Conservation (phyloP, 2,888 invertebrate species). For the Enoplolaimus lenunculus region DNA sequence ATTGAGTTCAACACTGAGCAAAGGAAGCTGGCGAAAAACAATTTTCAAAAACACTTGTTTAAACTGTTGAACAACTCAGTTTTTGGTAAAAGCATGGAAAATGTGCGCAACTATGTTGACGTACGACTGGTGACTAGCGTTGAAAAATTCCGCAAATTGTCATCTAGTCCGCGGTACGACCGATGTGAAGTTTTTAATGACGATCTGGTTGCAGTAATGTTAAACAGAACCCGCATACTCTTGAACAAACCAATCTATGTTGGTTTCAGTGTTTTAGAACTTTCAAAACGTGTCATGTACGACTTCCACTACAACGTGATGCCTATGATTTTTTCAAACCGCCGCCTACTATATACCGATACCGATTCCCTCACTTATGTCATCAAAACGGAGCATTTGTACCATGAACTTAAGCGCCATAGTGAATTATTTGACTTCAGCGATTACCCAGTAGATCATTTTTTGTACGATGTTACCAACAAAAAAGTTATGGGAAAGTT, state of each 20-base stretch:
- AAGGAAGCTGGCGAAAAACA: conserved; percentile 15
- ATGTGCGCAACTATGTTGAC: neutral
- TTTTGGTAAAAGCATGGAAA: too few species aligned
- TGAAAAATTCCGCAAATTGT: neutral
- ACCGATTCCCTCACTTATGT: neutral
- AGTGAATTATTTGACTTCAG: neutral
- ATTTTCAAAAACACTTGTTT: neutral
- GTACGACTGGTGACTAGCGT: neutral
- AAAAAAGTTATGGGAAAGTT: too few species aligned
- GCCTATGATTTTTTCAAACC: too few species aligned
- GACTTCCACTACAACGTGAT: conserved; percentile 27
- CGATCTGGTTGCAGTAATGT: neutral
- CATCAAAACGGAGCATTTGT: too few species aligned
- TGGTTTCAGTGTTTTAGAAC: too few species aligned
- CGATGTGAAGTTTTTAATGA: neutral
- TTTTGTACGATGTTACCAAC: too few species aligned
- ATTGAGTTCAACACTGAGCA: too few species aligned
- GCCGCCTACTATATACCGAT: neutral
- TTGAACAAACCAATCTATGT: conserved; percentile 5
- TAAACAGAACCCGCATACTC: neutral
- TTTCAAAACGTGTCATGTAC: conserved; percentile 25
- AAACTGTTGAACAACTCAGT: too few species aligned
- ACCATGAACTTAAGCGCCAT: neutral
- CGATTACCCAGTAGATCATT: too few species aligned
- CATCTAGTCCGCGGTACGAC: neutral